A percentile compares a stretch with the other conserved stretches of the same genome.
Conservation (phyloP, 2,888 invertebrate genomes). For the Acleris holmiana region DNA sequence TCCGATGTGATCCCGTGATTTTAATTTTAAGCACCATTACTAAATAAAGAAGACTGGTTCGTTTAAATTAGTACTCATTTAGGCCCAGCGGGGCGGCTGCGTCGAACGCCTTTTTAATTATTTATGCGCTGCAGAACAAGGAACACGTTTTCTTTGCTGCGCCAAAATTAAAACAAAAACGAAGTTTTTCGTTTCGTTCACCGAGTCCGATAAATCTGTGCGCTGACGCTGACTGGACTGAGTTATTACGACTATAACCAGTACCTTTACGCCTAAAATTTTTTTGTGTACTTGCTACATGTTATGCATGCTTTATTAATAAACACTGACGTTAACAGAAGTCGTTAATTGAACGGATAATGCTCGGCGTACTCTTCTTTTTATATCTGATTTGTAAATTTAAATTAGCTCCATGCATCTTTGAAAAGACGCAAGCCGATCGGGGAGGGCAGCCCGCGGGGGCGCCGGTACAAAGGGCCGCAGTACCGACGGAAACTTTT, state of each 20-base stretch:
- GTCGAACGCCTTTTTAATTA: conserved; percentile 74
- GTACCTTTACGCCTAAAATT: no score
- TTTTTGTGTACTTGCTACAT: no score
- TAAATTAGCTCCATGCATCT: conserved; percentile 59
- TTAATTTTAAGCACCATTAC: conserved; percentile 34
- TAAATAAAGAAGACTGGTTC: conserved; percentile 54
- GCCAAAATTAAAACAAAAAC: conserved; percentile 60
- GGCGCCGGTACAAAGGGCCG: conserved; percentile 66
- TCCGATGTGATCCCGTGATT: neutral
- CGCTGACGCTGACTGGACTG: no score
- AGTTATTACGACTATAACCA: no score
- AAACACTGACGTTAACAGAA: neutral
- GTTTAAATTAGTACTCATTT: conserved; percentile 67
- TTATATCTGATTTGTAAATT: conserved; percentile 46
- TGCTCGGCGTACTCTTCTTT: conserved; percentile 2
- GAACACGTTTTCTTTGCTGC: conserved; percentile 64
- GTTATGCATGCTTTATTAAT: no score
- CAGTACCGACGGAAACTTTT: conserved; percentile 76
- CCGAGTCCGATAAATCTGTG: conserved; percentile 12
- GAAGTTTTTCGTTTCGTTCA: conserved; percentile 19
- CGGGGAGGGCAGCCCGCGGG: conserved; percentile 52
- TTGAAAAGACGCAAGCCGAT: conserved; percentile 60
- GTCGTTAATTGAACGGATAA: conserved; percentile 7
- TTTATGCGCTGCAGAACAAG: conserved; percentile 74
- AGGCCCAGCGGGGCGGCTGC: conserved; percentile 57